These are phyloP conservation scores for Phyllotreta striolata DNA, from an alignment of 2,888 invertebrate species.

Conservation along the genomic window DNA sequence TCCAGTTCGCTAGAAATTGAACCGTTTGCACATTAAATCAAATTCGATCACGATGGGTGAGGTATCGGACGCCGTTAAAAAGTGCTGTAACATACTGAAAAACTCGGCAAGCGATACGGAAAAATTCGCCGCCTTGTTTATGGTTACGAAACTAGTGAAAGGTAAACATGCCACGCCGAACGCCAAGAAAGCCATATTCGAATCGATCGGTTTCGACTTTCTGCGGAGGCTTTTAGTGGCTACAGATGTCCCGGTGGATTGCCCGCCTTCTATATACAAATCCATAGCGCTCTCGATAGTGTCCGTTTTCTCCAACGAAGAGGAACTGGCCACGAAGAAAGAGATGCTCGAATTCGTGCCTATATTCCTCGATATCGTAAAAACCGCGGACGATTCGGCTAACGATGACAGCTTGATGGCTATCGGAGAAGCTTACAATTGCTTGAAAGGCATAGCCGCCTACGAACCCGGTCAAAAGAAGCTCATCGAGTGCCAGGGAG, in stretches of 20 bases:
- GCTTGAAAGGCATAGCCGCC: conserved; percentile 81
- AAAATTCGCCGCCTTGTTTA: conserved; percentile 89
- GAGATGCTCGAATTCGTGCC: conserved; percentile 86
- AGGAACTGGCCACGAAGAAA: conserved; percentile 80
- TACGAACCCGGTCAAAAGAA: conserved; percentile 82
- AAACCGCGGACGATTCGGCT: conserved; percentile 83
- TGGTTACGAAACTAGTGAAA: conserved; percentile 90
- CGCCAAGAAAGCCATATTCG: conserved; percentile 80
- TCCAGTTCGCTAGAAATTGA: conserved; percentile 24
- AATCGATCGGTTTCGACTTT: conserved; percentile 90
- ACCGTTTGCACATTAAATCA: conserved; percentile 8
- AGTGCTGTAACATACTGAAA: conserved; percentile 83
- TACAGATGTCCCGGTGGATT: conserved; percentile 82
- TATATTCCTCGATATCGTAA: conserved; percentile 83
- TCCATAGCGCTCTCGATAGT: conserved; percentile 89
- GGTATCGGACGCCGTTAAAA: conserved; percentile 83
- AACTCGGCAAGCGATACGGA: conserved; percentile 86
- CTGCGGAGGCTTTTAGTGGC: conserved; percentile 80
- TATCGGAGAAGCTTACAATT: conserved; percentile 86
- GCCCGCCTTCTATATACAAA: conserved; percentile 89
- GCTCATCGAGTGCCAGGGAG: conserved; percentile 78
- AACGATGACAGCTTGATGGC: conserved; percentile 87
- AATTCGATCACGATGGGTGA: conserved; percentile 49
- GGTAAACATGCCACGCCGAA: conserved; percentile 79
- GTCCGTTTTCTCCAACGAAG: conserved; percentile 84